Evolutionary conservation across 1,140 invertebrate genomes (phyloP), one percentile per base, ranked within the genome.

Genomic region (Tetranychus urticae): DNA sequence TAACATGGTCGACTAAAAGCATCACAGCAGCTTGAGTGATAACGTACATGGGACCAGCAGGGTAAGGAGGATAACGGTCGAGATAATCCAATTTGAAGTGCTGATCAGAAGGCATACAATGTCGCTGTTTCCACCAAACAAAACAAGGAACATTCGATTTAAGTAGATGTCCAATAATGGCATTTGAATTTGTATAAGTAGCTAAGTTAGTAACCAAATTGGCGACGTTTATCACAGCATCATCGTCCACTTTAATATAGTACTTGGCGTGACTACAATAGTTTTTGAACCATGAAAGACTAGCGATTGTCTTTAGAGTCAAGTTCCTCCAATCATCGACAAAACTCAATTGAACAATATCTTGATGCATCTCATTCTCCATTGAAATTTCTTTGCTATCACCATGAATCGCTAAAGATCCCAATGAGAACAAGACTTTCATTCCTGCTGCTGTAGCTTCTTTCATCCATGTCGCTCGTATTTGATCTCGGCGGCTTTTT

Each of bases 271-370:
- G 45, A n/a, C 61, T 23, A 42, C 66, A 68, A 33, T 64, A 45
- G 33, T 34, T 48, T 33, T 47, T 35, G 1, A 71, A 65, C 63
- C 65, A 68, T 37, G 61, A 58, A 3, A 68, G 56, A 64, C 61
- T 61, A 33, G 64, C 58, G 14, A 68, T 47, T 34, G 58, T 61
- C 58, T 65, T 66, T 13, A 60, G 42, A 2, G 67, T 66, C 6
- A 66, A 45, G 37, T 68, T 66, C 36, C 54, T 56, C 46, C 63
- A 66, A 35, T 52, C 56, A 47, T 68, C 67, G 3, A 39, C 34
- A 56, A 68, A 68, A 42, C 65, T 64, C 3, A 62, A 66, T n/a
- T 68, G 67, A 46, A 68, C 60, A 42, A 68, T 67, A 62, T 69
- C 68, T 0, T 60, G 46, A 50, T 64, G 61, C 0, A 60, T 12